A percentile compares a stretch with the other conserved stretches of the same genome.
These are phyloP conservation scores for Tachystola acroxantha DNA, from an alignment of 2,888 invertebrate species.

Conservation along the genomic window DNA sequence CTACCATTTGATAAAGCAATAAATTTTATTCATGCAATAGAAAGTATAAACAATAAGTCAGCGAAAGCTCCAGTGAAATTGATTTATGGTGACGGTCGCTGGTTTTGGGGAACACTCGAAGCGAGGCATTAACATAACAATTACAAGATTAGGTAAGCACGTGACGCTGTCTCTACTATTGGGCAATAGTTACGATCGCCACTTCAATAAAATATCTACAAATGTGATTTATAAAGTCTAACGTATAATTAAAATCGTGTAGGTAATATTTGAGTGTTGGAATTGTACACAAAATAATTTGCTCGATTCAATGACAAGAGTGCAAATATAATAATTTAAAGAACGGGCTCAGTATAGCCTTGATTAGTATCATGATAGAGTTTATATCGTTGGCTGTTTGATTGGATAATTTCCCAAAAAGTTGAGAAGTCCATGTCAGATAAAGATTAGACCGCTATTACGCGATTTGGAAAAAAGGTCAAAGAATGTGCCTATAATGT, in stretches of 20 bases:
- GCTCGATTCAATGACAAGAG: too few species aligned
- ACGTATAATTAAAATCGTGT: neutral
- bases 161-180: constrained; percentile 33
- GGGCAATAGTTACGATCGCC: constrained; percentile 26
- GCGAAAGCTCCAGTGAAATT: constrained; percentile 75
- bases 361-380: too few species aligned
- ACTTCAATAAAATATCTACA: constrained; percentile 1
- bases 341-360: too few species aligned
- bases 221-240: constrained; percentile 4
- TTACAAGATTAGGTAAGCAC: constrained; percentile 63
- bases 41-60: constrained; percentile 75
- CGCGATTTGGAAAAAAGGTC: too few species aligned
- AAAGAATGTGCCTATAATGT: too few species aligned
- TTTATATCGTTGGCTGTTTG: too few species aligned
- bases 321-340: too few species aligned
- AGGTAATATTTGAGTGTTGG: too few species aligned
- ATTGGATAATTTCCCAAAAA: too few species aligned
- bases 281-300: too few species aligned
- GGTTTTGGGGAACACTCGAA: constrained; percentile 67
- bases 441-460: too few species aligned
- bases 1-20: constrained; percentile 62
- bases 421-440: too few species aligned
- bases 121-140: constrained; percentile 65
- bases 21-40: constrained; percentile 50
- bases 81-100: constrained; percentile 55